A percentile compares a stretch with the other conserved stretches of the same genome.
Evolutionary conservation across 2,113 vertebrate species (phyloP).

Genomic region (Tonatia bakeri): DNA sequence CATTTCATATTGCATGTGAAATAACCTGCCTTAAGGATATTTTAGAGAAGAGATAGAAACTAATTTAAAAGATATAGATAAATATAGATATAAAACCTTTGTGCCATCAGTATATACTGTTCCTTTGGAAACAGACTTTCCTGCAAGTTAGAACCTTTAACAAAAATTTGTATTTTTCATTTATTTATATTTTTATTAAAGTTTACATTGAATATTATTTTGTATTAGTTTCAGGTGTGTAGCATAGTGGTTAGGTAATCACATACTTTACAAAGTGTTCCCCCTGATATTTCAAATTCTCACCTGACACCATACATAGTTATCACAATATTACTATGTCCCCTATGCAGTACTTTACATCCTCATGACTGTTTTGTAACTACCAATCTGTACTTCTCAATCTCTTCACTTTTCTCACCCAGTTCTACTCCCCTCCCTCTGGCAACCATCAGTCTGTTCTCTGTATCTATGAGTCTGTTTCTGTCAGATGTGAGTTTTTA

Average conservation of each 20-base stretch:
- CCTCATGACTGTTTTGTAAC: not conserved
- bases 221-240: not conserved
- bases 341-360: not conserved
- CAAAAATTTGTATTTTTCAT: not conserved
- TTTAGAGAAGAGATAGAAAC: conserved; percentile 14
- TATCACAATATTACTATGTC: not conserved
- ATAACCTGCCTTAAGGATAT: conserved; percentile 1
- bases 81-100: no score
- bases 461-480: not conserved
- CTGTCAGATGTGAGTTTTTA: not conserved
- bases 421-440: not conserved
- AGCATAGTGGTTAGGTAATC: not conserved
- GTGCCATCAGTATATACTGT: not conserved
- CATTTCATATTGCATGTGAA: conserved; percentile 1
- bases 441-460: not conserved
- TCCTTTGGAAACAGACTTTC: conserved; percentile 27
- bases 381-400: not conserved
- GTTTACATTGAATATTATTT: not conserved
- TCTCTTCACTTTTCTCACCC: not conserved
- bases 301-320: not conserved
- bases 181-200: not conserved
- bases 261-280: not conserved
- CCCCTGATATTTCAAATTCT: not conserved
- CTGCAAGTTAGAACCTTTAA: conserved; percentile 13
- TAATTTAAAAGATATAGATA: not conserved